Percentiles rank a stretch among this genome's conserved stretches.
phyloP scores from a whole-genome alignment of 2,888 invertebrate species.

The Athetis lepigone region DNA sequence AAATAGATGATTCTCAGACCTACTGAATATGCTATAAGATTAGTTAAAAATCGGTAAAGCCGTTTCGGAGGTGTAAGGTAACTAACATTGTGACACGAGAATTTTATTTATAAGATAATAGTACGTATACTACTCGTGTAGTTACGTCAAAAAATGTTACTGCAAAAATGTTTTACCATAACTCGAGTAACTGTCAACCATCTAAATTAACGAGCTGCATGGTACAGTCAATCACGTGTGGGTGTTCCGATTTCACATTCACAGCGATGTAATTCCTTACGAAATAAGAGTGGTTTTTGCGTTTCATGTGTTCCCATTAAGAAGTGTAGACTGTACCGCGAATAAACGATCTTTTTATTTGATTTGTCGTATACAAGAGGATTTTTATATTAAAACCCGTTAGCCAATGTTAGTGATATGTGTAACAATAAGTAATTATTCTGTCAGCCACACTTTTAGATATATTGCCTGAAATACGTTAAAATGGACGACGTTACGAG shows the following conservation, averaged over 20 bases:
- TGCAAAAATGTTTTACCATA: background rate
- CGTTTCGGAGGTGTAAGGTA: no score
- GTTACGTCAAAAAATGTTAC: no score
- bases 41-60: no score
- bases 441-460: conserved; percentile 19
- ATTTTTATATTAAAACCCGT: conserved; percentile 44
- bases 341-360: conserved; percentile 21
- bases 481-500: conserved; percentile 28
- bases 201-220: conserved; percentile 9
- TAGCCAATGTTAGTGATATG: conserved; percentile 25
- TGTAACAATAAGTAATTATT: conserved; percentile 2
- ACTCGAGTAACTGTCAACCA: conserved; percentile 8
- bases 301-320: background rate
- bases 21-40: no score
- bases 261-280: background rate
- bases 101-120: no score
- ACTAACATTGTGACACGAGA: no score
- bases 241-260: background rate
- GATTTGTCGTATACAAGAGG: conserved; percentile 36
- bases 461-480: conserved; percentile 37
- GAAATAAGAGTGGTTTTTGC: background rate
- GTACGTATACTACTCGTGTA: no score
- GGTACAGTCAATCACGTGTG: background rate
- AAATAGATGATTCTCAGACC: no score
- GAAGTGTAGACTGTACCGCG: background rate